Evolutionary conservation across 1,140 invertebrate species (phyloP), one percentile per base, ranked within the genome.

Genomic region (Zaprionus gabonicus): DNA sequence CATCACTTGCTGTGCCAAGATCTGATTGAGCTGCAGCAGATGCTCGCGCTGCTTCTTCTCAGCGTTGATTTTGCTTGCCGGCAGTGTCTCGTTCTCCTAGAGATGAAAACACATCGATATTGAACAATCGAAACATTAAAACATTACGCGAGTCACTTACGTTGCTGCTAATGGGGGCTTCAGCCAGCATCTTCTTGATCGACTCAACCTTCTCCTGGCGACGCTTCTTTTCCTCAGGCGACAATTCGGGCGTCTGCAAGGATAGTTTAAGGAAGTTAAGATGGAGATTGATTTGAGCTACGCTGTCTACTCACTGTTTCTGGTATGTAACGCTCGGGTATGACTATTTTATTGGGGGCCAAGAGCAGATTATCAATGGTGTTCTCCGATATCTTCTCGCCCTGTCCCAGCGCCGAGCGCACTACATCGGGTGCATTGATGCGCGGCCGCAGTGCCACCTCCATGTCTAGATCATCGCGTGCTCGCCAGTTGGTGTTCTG

Each of bases 1-100:
- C 94, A 97, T 98, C 66, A 98, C 97, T 94, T 98, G 97, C 91
- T 97, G 96, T n/a, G 97, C 97, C 74, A 98, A 93, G 80, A 98
- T 97, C 93, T 98, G 97, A 94, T 97, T 98, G 66, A 98, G 94
- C 84, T 97, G 96, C 49, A 98, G 94, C 80, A 98, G 94, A 92
- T 98, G 97, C 85, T 98, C 97, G 36, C 97, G 94, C 85, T 97
- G 96, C 72, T 96, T 94, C 93, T 98, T 98, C 87, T 98, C 97
- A 83, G 96, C 96, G 28, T 94, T 95, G 36, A 96, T 94, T 91
- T 97, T 94, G 91, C 94, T 95, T 6, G 91, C 92, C 46, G 92
- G 92, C 67, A 93, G 60, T 34, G 65, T 90, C 79, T 93, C 92
- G 67, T 83, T 86, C 62, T 93, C 93, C 85, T 93, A 64, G 59